Conservation (phyloP, 2,113 vertebrate genomes). For the Prinia subflava region DNA sequence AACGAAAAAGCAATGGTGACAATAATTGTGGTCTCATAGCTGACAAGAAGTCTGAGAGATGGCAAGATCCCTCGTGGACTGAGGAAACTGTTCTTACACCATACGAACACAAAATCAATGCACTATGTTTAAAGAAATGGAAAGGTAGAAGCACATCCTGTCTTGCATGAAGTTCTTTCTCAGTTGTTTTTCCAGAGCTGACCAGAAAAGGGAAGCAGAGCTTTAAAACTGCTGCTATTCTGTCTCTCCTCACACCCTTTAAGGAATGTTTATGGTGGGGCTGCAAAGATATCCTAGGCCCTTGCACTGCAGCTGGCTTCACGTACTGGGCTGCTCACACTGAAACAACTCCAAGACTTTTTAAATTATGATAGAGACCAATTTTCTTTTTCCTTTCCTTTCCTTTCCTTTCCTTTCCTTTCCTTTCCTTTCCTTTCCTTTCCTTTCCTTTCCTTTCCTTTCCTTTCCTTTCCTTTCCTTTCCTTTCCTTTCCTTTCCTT, state of each 20-base stretch:
- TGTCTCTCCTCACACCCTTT: not conserved
- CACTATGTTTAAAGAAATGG: not conserved
- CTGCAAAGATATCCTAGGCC: not conserved
- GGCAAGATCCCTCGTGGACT: not conserved
- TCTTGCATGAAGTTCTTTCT: not conserved
- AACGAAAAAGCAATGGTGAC: not conserved
- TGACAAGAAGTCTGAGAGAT: not conserved
- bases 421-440: not conserved
- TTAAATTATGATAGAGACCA: not conserved
- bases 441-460: not conserved
- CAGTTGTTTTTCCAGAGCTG: not conserved
- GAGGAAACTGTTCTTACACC: not conserved
- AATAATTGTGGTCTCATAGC: not conserved
- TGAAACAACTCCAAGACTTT: not conserved
- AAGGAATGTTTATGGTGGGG: not conserved
- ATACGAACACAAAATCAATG: fast-evolving
- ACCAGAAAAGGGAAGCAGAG: not conserved
- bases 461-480: not conserved
- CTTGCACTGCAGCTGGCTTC: not conserved
- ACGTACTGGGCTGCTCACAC: not conserved
- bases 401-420: not conserved
- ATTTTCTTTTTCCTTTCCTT: not conserved
- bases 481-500: not conserved
- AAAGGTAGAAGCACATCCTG: not conserved
- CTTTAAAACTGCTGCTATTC: not conserved